Percentiles rank a stretch among this genome's conserved stretches.
These are phyloP conservation scores for Hydrozoanthus gracilis DNA, from an alignment of 92 coral and sea anemone species.

Conservation along the genomic window DNA sequence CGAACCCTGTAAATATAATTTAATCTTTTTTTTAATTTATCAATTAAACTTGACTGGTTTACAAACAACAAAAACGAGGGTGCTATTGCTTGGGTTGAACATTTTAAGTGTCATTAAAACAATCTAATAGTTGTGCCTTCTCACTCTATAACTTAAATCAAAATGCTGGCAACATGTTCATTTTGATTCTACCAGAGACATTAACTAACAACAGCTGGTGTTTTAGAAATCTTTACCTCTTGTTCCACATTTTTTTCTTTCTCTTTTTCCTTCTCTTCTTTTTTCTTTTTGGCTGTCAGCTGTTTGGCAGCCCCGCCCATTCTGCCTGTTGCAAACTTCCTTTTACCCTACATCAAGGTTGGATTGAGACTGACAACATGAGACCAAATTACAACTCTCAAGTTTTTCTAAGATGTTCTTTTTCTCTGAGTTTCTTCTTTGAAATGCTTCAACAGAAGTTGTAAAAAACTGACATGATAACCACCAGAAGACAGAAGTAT, in stretches of 20 bases:
- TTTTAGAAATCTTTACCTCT: constrained; percentile 9
- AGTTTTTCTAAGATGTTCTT: constrained; percentile 28
- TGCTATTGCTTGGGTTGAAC: too few species aligned
- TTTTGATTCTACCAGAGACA: too few species aligned
- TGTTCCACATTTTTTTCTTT: constrained; percentile 66
- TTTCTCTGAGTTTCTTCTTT: constrained; percentile 25
- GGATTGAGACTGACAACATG: constrained; percentile 90
- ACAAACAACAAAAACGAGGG: too few species aligned
- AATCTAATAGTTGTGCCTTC: too few species aligned
- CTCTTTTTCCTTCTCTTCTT: constrained; percentile 85
- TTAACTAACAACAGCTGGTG: too few species aligned
- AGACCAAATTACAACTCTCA: constrained; percentile 68
- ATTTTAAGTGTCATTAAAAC: too few species aligned
- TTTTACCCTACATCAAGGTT: constrained; percentile 92
- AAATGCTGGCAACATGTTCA: too few species aligned
- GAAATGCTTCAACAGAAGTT: not conserved
- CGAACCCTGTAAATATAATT: too few species aligned
- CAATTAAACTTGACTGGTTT: too few species aligned
- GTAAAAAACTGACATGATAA: not conserved
- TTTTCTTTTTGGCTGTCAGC: constrained; percentile 89
- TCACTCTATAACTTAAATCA: too few species aligned
- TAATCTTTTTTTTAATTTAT: too few species aligned
- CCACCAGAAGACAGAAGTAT: too few species aligned
- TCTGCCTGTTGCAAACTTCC: constrained; percentile 85
- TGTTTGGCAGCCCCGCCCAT: constrained; percentile 98